Evolutionary conservation across 1,140 invertebrate genomes (phyloP), one percentile per base, ranked within the genome.

Genomic region (Diprion similis): DNA sequence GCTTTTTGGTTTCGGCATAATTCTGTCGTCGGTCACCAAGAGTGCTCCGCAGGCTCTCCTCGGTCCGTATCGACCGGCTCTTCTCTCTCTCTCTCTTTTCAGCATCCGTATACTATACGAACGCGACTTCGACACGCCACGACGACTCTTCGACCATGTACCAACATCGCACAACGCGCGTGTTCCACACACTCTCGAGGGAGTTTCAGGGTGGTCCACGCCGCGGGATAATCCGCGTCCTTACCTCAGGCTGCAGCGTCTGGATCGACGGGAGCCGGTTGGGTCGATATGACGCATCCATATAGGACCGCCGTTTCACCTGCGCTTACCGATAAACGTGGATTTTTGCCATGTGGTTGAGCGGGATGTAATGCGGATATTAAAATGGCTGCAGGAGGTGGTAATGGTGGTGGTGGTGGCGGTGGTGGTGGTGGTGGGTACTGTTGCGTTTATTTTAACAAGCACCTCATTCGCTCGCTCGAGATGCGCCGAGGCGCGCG

Each of bases 391-490:
- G 24, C 6, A 37, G 2, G 24, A 37, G 24, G 24, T 37, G 24
- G 24, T 37, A 6, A 6, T 37, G 24, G 6, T 37, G 24, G 24
- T 37, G 24, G 24, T 37, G 24, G 24, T 37, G 24, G 24, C 6
- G 24, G 24, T 37, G 24, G 24, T 37, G 24, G 24, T 37, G 24
- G 24, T 37, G 24, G 24, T 37, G 24, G 24, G n/a, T n/a, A n/a
- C n/a, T 37, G 24, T 37, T 37, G 24, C 24, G 79, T 80, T 80
- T 80, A 80, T 80, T 80, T 77, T 80, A 79, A 77, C 75, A 80
- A 77, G 75, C 75, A 77, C 75, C 76, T 79, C 75, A 80, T 79
- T 80, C 79, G 78, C 73, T 74, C 72, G 69, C 19, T n/a, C n/a
- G 70, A 64, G n/a, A 69, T 37, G 65, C 68, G 67, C 47, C 45